Conservation (phyloP, 1,140 invertebrate species). For the Cyclina sinensis region DNA sequence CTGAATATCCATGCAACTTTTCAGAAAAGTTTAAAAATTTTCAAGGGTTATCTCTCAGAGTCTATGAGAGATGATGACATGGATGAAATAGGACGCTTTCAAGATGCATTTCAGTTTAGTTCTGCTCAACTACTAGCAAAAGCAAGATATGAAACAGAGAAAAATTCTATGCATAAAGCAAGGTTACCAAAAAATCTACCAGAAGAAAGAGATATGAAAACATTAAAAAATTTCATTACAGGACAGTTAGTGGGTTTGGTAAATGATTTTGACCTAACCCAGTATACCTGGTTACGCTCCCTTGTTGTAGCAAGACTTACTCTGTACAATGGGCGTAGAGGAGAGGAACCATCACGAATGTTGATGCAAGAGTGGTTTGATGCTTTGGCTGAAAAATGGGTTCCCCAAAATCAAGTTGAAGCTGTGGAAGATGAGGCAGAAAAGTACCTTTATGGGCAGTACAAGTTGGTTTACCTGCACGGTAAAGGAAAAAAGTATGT, state of each 20-base stretch:
- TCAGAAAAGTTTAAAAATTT: background rate
- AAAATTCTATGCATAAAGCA: slow-evolving; percentile 43
- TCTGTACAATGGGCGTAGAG: background rate
- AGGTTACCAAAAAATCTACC: slow-evolving; percentile 31
- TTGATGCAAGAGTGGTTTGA: background rate
- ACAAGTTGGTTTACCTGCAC: too few relatives aligned
- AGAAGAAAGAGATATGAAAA: slow-evolving; percentile 14
- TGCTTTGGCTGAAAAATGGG: background rate
- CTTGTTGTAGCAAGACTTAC: background rate
- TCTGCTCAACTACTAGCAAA: slow-evolving; percentile 9
- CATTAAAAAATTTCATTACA: too few relatives aligned
- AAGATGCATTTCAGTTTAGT: background rate
- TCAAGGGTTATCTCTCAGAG: background rate
- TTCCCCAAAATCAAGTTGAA: background rate
- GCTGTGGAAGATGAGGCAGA: background rate
- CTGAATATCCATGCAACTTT: background rate
- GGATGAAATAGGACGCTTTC: background rate
- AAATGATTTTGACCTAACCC: background rate
- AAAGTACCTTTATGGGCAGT: background rate
- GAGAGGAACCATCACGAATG: background rate
- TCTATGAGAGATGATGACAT: background rate
- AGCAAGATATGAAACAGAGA: slow-evolving; percentile 9
- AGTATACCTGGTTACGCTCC: background rate
- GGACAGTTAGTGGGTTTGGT: too few relatives aligned
- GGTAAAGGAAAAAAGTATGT: too few relatives aligned